These are phyloP conservation scores for Panagrolaimus sp. DNA, from an alignment of 1,140 invertebrate genomes.

Conservation along the genomic window DNA sequence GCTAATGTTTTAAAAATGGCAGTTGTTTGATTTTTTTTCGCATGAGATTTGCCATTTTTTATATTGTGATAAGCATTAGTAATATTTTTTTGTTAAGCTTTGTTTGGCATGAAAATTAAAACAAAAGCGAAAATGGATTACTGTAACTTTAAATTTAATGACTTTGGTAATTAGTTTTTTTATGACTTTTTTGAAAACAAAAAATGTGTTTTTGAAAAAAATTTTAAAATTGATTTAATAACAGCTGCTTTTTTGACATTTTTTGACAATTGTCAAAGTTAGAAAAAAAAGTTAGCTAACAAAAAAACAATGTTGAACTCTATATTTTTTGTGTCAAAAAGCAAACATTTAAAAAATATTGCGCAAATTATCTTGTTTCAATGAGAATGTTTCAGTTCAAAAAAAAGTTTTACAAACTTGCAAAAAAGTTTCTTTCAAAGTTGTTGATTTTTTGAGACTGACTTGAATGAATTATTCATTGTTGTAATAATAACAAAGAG, in stretches of 20 bases:
- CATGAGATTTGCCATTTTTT: no score
- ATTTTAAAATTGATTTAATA: not conserved
- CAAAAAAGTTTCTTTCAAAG: constrained; percentile 3
- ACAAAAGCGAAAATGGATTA: no score
- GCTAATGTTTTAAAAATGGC: not conserved
- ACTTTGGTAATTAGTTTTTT: no score
- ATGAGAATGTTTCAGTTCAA: not conserved
- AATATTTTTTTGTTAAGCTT: no score
- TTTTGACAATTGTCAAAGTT: not conserved
- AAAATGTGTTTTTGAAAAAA: no score
- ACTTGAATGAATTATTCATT: no score
- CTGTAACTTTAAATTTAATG: no score
- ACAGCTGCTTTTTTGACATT: not conserved
- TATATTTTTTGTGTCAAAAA: not conserved
- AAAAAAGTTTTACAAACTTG: not conserved
- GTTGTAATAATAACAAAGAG: no score
- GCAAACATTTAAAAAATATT: not conserved
- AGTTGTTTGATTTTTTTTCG: no score
- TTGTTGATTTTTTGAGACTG: constrained; percentile 7
- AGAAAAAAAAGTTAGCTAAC: not conserved
- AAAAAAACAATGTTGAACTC: not conserved
- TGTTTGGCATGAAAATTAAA: no score
- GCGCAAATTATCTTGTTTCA: not conserved
- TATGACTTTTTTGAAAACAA: no score
- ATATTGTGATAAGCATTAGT: no score